Percentiles rank a stretch among this genome's conserved stretches.
These are phyloP conservation scores for Holacanthus passer DNA, from an alignment of 2,113 vertebrate species.

Conservation along the genomic window DNA sequence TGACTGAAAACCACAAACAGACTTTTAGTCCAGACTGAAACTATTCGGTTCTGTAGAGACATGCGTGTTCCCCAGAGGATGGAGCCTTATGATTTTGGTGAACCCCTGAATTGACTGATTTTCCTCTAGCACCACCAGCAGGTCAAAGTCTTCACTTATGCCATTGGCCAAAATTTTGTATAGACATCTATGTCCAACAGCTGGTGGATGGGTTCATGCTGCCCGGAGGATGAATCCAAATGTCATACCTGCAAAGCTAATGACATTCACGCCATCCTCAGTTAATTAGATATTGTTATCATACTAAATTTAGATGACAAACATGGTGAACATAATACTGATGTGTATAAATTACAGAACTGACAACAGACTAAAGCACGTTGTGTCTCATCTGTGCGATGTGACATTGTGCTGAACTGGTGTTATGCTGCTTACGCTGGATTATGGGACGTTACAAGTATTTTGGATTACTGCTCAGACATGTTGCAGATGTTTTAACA, in stretches of 20 bases:
- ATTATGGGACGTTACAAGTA: conserved; percentile 3
- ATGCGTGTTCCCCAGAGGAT: background rate
- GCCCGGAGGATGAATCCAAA: no score
- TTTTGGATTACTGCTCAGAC: conserved; percentile 12
- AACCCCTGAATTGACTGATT: background rate
- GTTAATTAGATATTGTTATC: no score
- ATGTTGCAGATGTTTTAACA: conserved; percentile 19
- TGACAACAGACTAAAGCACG: conserved; percentile 10
- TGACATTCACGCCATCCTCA: background rate
- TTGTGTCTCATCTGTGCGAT: background rate
- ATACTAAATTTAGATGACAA: no score
- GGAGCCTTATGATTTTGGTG: background rate
- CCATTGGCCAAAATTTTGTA: background rate
- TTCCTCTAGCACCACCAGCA: background rate
- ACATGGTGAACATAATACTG: no score
- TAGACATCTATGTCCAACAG: no score
- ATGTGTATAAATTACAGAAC: no score
- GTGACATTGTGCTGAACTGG: background rate
- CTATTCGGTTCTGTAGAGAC: background rate
- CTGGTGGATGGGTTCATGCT: no score
- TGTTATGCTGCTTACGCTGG: background rate
- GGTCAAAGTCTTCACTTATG: background rate
- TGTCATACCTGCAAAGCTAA: no score
- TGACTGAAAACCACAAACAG: conserved; percentile 2
- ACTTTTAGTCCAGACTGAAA: background rate